Evolutionary conservation across 2,888 invertebrate species (phyloP).

Genomic region (Erannis defoliaria): DNA sequence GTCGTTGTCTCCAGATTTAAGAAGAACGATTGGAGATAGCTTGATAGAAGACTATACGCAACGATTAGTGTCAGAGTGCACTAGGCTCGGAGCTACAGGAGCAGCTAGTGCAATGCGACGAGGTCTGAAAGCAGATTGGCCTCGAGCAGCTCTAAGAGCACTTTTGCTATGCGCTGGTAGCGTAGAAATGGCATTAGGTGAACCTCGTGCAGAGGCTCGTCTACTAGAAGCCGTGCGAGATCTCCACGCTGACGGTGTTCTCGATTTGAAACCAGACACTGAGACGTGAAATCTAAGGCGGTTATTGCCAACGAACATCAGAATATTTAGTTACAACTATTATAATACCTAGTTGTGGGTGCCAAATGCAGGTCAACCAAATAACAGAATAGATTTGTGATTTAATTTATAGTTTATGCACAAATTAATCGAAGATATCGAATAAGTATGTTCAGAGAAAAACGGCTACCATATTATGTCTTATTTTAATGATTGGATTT

Average conservation of each 20-base stretch:
- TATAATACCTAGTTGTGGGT: constrained; percentile 45
- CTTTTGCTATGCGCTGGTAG: constrained; percentile 92
- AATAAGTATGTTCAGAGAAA: neutral
- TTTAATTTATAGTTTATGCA: constrained; percentile 24
- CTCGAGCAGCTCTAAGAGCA: constrained; percentile 90
- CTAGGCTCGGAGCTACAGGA: constrained; percentile 87
- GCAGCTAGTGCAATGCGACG: constrained; percentile 82
- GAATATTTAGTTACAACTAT: constrained; percentile 61
- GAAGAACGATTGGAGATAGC: constrained; percentile 87
- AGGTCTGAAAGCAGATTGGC: constrained; percentile 87
- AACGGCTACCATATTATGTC: neutral
- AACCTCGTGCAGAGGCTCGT: constrained; percentile 91
- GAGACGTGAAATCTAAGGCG: constrained; percentile 61
- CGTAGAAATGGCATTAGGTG: constrained; percentile 92
- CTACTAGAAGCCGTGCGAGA: constrained; percentile 91
- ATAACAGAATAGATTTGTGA: constrained; percentile 13
- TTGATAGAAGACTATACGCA: constrained; percentile 91
- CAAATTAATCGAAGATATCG: constrained; percentile 7
- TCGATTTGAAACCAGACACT: constrained; percentile 82
- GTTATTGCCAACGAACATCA: constrained; percentile 62
- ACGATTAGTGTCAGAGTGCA: constrained; percentile 87
- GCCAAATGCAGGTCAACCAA: constrained; percentile 46
- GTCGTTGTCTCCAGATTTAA: constrained; percentile 90
- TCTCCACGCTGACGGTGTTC: constrained; percentile 90
- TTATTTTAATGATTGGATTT: constrained; percentile 55